Conservation (phyloP, 2,888 invertebrate species). For the Stegana nigrithorax region DNA sequence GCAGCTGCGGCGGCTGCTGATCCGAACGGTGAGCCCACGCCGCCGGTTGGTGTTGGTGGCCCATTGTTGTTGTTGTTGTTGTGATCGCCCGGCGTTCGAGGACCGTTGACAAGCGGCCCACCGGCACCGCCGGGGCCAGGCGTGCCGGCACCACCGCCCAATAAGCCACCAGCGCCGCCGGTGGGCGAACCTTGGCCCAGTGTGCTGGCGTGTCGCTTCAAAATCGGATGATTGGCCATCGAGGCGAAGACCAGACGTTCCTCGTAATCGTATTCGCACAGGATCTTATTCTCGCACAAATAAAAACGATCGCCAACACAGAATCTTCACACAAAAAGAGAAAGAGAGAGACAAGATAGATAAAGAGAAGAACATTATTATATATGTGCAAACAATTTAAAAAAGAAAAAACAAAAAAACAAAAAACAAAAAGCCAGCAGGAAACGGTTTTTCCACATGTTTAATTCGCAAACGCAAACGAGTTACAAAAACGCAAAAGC, state of each 20-base stretch:
- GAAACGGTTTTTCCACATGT: conserved; percentile 60
- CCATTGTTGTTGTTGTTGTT: conserved; percentile 66
- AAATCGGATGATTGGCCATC: conserved; percentile 88
- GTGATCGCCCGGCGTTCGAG: conserved; percentile 66
- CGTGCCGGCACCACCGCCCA: conserved; percentile 33
- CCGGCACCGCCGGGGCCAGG: conserved; percentile 33
- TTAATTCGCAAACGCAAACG: conserved; percentile 42
- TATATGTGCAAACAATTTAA: background rate
- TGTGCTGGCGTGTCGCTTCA: conserved; percentile 67
- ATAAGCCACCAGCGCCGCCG: conserved; percentile 50
- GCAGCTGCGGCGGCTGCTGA: conserved; percentile 61
- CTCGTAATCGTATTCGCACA: conserved; percentile 98
- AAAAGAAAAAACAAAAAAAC: background rate
- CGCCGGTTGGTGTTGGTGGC: conserved; percentile 60
- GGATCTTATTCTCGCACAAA: conserved; percentile 95
- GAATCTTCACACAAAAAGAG: no score
- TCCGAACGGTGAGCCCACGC: conserved; percentile 56
- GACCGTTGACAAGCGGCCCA: conserved; percentile 56
- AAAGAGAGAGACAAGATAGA: conserved; percentile 44
- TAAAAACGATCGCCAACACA: conserved; percentile 98
- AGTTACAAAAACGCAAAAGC: no score
- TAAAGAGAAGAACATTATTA: background rate
- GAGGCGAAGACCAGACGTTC: conserved; percentile 95
- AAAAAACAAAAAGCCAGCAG: conserved; percentile 17
- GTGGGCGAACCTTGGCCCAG: conserved; percentile 66